Percentiles rank a stretch among this genome's conserved stretches.
Evolutionary conservation across 2,797 vertebrate species (phyloP).

Genomic region (Semaprochilodus insignis): DNA sequence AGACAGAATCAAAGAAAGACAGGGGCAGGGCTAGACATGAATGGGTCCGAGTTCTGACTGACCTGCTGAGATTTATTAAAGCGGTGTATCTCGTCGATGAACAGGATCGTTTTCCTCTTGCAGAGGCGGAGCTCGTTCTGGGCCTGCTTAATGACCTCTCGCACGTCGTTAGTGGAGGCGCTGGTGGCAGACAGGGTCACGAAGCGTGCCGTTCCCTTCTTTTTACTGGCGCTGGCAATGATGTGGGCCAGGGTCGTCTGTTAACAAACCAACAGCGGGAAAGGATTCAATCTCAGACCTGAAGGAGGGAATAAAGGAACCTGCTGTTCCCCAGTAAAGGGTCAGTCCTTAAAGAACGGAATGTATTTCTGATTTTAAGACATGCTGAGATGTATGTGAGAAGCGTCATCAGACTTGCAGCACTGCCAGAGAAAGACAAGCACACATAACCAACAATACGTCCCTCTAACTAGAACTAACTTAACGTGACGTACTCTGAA

Average conservation of each 20-base stretch:
- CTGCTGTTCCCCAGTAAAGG: not conserved
- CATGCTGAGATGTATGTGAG: not conserved
- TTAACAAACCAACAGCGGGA: not conserved
- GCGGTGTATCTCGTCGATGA: slow-evolving; percentile 97
- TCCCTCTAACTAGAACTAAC: not conserved
- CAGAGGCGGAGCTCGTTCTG: slow-evolving; percentile 93
- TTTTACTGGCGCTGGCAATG: slow-evolving; percentile 89
- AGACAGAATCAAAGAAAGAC: too few species aligned
- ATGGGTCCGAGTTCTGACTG: slow-evolving; percentile 14
- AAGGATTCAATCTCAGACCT: not conserved
- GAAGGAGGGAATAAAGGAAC: not conserved
- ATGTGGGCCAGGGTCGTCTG: slow-evolving; percentile 97
- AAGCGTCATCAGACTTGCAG: not conserved
- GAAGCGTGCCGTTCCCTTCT: slow-evolving; percentile 84
- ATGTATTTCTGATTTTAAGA: too few species aligned
- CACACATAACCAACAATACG: not conserved
- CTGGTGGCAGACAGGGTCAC: slow-evolving; percentile 92
- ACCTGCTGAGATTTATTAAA: slow-evolving; percentile 99
- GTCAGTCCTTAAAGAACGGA: not conserved
- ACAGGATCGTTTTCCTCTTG: slow-evolving; percentile 95
- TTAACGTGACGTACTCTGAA: not conserved
- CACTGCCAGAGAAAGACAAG: not conserved
- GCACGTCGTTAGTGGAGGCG: slow-evolving; percentile 87
- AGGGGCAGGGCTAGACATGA: not conserved
- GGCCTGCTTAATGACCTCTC: slow-evolving; percentile 95